Base-by-base conservation (phyloP, 2,888 invertebrate species). In the Dorcus hopei region DNA sequence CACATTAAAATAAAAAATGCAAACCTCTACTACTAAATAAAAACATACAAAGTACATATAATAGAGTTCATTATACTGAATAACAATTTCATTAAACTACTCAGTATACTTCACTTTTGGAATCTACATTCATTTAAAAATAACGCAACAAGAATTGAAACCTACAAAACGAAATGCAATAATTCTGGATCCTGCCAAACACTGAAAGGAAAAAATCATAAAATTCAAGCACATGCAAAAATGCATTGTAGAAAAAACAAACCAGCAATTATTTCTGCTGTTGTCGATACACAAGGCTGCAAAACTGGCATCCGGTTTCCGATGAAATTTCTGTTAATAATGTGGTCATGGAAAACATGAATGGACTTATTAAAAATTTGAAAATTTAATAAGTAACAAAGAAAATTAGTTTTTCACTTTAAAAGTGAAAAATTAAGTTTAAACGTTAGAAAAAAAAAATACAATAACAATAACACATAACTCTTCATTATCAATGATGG, bases 281-380 rank as follows among this genome's bases (percentile, higher is more conserved):
- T 65, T 38, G 74, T 72, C 23, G 75, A 70, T 14, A 77, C 73
- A 49, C 73, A 72, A n/a, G 78, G 77, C 62, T 76, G 76, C 60
- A 78, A 70, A 57, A 78, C 74, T 55, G 78, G 78, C 77, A 78
- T 77, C 57, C 72, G 72, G 60, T 73, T 76, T 52, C 75, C 75
- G 48, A 77, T 62, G 70, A 75, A 78, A 68, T 78, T 78, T 76
- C 78, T 78, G 66, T 65, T 68, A 41, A 38, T 54, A 58, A 38
- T 3, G 26, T 33, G 26, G 6, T 1, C 26, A 19, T 19, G 19
- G n/a, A 9, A 43, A n/a, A 43, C 43, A 14, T 43, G n/a, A 43
- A 14, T 8, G 19, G 43, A 14, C 14, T 14, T 43, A 7, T 7
- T 43, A 3, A 8, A 14, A 19, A 19, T 33, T 33, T 33, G 5